These are phyloP conservation scores for Danio kyathit DNA, from an alignment of 2,797 vertebrate genomes.

Conservation along the genomic window DNA sequence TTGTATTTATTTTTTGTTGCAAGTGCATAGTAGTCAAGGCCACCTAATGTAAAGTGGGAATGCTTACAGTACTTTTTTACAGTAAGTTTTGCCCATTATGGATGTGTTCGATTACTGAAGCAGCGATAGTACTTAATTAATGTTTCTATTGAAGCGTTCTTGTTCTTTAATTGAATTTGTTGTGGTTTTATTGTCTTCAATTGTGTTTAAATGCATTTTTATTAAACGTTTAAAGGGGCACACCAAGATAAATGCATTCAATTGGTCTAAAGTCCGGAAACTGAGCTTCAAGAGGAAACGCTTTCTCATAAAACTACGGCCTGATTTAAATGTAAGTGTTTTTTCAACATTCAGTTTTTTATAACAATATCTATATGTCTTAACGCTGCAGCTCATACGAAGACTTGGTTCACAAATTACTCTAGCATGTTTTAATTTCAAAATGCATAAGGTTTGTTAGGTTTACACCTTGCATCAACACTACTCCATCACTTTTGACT, in stretches of 20 bases:
- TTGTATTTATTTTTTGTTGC: too few species aligned
- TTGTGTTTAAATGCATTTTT: conserved; percentile 7
- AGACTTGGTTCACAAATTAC: neutral
- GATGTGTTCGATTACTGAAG: too few species aligned
- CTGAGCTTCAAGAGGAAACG: conserved; percentile 99
- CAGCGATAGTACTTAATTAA: neutral
- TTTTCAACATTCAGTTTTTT: neutral
- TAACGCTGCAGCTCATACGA: neutral
- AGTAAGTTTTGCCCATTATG: neutral
- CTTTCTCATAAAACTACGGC: conserved; percentile 96
- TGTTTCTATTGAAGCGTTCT: neutral
- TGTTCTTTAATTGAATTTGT: neutral
- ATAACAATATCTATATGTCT: neutral
- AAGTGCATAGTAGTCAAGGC: too few species aligned
- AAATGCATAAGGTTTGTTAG: too few species aligned
- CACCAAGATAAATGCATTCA: conserved; percentile 97
- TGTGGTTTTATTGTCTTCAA: neutral
- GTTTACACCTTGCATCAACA: too few species aligned
- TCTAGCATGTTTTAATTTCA: too few species aligned
- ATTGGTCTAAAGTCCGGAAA: conserved; percentile 98
- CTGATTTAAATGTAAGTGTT: conserved; percentile 91
- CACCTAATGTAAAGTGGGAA: too few species aligned
- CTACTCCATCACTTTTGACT: too few species aligned
- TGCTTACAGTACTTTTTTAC: neutral
- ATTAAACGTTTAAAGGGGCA: conserved; percentile 81